A percentile compares a stretch with the other conserved stretches of the same genome.
Evolutionary conservation across 2,797 vertebrate genomes (phyloP).

Genomic region (Graptemys geographica): DNA sequence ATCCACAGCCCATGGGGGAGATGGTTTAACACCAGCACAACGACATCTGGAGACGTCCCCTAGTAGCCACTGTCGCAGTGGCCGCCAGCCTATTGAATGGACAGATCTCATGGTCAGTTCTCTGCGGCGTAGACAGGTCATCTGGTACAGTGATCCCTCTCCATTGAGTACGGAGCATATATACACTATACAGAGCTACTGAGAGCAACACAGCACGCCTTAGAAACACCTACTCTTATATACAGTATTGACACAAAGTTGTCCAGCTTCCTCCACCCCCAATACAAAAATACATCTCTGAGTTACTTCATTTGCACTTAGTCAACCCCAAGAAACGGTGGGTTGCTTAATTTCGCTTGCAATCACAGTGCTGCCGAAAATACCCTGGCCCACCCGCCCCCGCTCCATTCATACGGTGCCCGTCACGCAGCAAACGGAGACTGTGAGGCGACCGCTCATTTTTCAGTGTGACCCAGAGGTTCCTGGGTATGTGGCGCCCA

Average conservation of each 20-base stretch:
- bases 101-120: not conserved
- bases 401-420: not conserved
- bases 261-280: slow-evolving; percentile 66
- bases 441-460: fast-evolving
- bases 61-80: not conserved
- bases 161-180: not conserved
- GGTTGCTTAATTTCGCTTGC: not conserved
- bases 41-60: not conserved
- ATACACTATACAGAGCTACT: slow-evolving; percentile 61
- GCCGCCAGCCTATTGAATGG: not conserved
- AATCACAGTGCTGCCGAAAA: slow-evolving; percentile 2
- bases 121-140: not conserved
- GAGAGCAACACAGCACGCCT: slow-evolving; percentile 28
- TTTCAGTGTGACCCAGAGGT: slow-evolving; percentile 42
- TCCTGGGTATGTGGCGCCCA: not conserved
- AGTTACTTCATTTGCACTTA: slow-evolving; percentile 21
- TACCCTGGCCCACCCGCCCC: not conserved
- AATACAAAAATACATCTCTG: slow-evolving; percentile 72
- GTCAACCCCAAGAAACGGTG: not conserved
- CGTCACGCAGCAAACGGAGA: not conserved
- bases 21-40: not conserved
- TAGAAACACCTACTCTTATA: slow-evolving; percentile 76
- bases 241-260: slow-evolving; percentile 79
- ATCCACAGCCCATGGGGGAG: not conserved
- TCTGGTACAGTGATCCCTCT: not conserved